Percentiles rank a stretch among this genome's conserved stretches.
Conservation (phyloP, 2,797 vertebrate genomes). For the Phyllotis vaccarum region DNA sequence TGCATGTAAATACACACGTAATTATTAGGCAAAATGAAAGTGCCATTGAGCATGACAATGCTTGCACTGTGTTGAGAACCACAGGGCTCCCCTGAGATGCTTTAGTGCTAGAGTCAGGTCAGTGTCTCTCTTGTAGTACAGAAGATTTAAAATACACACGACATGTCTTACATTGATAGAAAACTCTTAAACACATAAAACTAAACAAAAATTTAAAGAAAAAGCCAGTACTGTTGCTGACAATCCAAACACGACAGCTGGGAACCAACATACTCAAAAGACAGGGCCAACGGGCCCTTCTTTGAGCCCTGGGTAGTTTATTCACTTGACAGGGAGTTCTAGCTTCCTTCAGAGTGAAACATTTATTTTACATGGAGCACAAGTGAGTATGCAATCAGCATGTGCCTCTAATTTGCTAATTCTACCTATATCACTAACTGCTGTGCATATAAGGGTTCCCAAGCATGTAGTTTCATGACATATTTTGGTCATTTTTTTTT, state of each 20-base stretch:
- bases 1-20: not conserved
- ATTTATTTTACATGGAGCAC: not conserved
- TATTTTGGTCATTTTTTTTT: slow-evolving; percentile 73
- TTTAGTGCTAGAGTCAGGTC: not conserved
- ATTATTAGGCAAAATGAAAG: not conserved
- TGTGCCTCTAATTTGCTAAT: not conserved
- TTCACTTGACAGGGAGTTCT: not conserved
- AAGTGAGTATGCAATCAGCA: not conserved
- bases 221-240: slow-evolving; percentile 23
- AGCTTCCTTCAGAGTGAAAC: slow-evolving; percentile 15
- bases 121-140: not conserved
- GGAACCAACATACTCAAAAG: not conserved
- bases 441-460: not conserved
- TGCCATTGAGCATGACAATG: not conserved
- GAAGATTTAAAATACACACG: not conserved
- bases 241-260: not conserved
- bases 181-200: slow-evolving; percentile 24
- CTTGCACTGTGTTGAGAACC: too few relatives aligned
- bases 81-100: not conserved
- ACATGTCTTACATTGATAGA: not conserved
- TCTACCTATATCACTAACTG: not conserved
- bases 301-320: not conserved
- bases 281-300: not conserved
- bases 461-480: slow-evolving; percentile 74
- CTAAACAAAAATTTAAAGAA: not conserved